A percentile compares a stretch with the other conserved stretches of the same genome.
These are phyloP conservation scores for Euplexia lucipara DNA, from an alignment of 2,888 invertebrate genomes.

Conservation along the genomic window DNA sequence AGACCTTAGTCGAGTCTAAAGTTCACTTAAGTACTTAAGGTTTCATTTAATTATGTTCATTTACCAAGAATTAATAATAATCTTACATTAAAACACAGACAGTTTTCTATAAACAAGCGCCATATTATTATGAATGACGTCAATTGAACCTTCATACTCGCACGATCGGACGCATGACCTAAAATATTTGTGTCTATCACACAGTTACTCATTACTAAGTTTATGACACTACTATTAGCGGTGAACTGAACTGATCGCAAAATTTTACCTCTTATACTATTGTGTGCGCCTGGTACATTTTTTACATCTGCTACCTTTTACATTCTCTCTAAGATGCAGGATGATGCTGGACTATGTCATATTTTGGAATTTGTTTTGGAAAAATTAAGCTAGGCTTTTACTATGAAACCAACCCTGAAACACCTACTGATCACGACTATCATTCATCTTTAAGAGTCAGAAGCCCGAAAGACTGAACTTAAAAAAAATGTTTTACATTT, in stretches of 20 bases:
- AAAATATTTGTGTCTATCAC: conserved; percentile 42
- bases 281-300: conserved; percentile 29
- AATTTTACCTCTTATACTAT: conserved; percentile 10
- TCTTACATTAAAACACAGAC: conserved; percentile 58
- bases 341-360: too few relatives aligned
- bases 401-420: background rate
- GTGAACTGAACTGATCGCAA: conserved; percentile 28
- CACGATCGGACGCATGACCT: conserved; percentile 54
- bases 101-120: conserved; percentile 65
- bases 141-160: conserved; percentile 51
- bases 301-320: background rate
- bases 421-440: too few relatives aligned
- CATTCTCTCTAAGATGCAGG: background rate
- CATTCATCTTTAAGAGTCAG: too few relatives aligned
- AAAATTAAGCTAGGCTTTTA: background rate
- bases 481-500: too few relatives aligned
- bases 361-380: background rate
- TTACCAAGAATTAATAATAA: conserved; percentile 37
- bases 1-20: background rate
- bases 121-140: conserved; percentile 71
- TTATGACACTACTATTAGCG: conserved; percentile 55
- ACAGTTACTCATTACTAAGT: conserved; percentile 46
- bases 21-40: background rate
- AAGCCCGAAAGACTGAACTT: too few relatives aligned
- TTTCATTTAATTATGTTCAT: conserved; percentile 10